Base-by-base conservation (phyloP, 2,888 invertebrate genomes). In the Sminthurides aquaticus region DNA sequence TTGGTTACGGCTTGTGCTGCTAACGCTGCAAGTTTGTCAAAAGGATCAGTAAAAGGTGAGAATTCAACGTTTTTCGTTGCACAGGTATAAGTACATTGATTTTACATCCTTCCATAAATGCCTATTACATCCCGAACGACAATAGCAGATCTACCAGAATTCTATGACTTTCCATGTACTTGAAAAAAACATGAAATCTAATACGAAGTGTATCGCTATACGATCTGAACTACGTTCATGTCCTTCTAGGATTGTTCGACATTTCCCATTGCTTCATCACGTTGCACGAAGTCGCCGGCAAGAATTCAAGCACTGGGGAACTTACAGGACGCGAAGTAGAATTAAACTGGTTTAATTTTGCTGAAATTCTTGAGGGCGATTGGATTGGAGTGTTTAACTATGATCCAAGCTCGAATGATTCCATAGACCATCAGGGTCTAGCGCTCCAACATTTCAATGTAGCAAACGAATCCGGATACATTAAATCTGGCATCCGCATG, bases 311-410 rank as follows among this genome's bases (percentile, higher is more conserved):
- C 22, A 49, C 29, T 1, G 34, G 60, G 3, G 22, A 24, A 56
- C 34, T 62, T 11, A 49, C n/a, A 56, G 29, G 69, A 67, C 49
- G 56, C 67, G 29, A 57, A 60, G 27, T 74, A 11, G 71, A 69
- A 57, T 34, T 73, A 5, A 68, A 73, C 26, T 73, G 73, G 73
- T 20, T 59, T 8, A 69, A 70, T 57, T 67, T 71, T 24, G 57
- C 56, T 5, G 49, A 28, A 20, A 56, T 62, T 22, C 63, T 60
- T 22, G 48, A 66, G 26, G 71, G 76, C 58, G 74, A 76, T 66
- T 76, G 72, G 71, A 72, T 78, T 18, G 77, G 76, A 3, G 64
- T 78, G 1, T 78, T 73, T 62, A 67, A 74, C 54, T 70, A 70
- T 27, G 76, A 78, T 49, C 76, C 77, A 11, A 60, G 62, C 1